Base-by-base conservation (phyloP, 2,888 invertebrate genomes). In the Trissonchulus latispiculum region DNA sequence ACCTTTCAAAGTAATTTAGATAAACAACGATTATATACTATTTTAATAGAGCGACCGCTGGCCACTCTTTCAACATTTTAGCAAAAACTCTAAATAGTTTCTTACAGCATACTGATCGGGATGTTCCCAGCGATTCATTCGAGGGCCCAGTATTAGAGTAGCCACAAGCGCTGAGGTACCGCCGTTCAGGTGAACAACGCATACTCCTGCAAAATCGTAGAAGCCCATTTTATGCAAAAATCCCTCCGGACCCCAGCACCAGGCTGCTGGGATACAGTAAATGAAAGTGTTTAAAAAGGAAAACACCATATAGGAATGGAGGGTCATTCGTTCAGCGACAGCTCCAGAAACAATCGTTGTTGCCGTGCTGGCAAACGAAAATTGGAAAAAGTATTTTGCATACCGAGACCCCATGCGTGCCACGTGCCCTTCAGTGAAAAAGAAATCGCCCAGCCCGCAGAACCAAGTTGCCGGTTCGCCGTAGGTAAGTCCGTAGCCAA, bases 301-400 rank as follows among this genome's bases (percentile, higher is more conserved):
- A 75, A 82, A 83, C 31, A 82, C 61, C 23, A 81, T 80, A 75
- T 83, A 83, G 15, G 82, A 77, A 1, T 76, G 76, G 31, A 83
- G 77, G 72, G 80, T 81, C 2, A 82, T 82, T 66, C 83, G 75
- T 83, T 95, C 95, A 0, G 94, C 93, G 91, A 95, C 93, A 2
- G 94, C 93, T 0, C 95, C 95, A 79, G 92, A 92, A 0, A 93
- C 93, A 74, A 93, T 93, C 0, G 93, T 93, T 0, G 93, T 93
- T 0, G 93, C 90, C 0, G 91, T 91, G 0, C 93, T 93, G 0
- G 93, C 92, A 78, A 93, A 93, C 0, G 92, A 92, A 77, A 82
- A 73, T 62, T 94, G 94, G 84, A 94, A 95, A 71, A 94, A 85
- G 82, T 93, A 95, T 0, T 92, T 91, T 0, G 93, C 90, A 83